Evolutionary conservation across 2,888 invertebrate species (phyloP), one percentile per base, ranked within the genome.

Genomic region (Drosophila robusta): DNA sequence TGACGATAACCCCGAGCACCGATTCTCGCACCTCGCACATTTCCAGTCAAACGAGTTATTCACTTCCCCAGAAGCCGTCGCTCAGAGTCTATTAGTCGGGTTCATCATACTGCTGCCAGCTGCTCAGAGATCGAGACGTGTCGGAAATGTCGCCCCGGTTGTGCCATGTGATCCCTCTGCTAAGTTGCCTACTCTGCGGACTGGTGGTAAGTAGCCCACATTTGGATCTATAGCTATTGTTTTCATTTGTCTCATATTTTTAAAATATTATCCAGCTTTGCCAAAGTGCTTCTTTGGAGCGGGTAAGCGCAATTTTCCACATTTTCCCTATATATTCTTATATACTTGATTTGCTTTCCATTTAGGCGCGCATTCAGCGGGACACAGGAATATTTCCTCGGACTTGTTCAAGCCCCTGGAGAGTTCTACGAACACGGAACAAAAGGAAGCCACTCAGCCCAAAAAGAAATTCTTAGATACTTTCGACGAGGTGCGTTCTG

Each of bases 371-470:
- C 44, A 38, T 52, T 8, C 22, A 3, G 2, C 61, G 79, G 1
- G 87, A 83, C 24, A 83, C 83, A 56, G 68, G 0, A 49, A 67
- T 22, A 74, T 83, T 45, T 71, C 83, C 16, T 70, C 85, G 34
- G 54, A 62, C 45, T 55, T 71, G 55, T 83, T 83, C 5, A 71
- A 71, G 55, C 84, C 83, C 0, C 49, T 83, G 14, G 47, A 22
- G 0, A 9, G 11, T 0, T 12, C 11, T 1, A 5, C 32, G 0
- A 24, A 41, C 1, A 34, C 34, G 0, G 22, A 36, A 6, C 16
- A 12, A 8, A 56, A 41, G 32, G 5, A 9, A 1, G n/a, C 61
- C 0, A 3, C 7, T n/a, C 4, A 11, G 1, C 2, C 2, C 0
- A 8, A 0, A 1, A n/a, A 18, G 14, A 12, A 41, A 56, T 36